Base-by-base conservation (phyloP, 2,113 vertebrate species). In the Semicossyphus pulcher region DNA sequence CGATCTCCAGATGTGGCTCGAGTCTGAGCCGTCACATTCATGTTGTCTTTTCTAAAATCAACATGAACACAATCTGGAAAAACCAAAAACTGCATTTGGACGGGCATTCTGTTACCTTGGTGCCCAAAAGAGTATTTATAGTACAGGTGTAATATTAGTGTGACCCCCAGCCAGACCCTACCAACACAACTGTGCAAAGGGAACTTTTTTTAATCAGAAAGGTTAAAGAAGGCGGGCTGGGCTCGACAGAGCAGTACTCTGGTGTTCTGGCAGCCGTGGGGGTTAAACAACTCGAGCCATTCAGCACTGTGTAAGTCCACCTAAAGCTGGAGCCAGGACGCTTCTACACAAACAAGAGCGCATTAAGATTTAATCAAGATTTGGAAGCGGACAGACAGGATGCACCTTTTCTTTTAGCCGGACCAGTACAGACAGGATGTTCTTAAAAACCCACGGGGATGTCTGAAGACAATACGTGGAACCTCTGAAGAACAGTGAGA, bases 371-470 rank as follows among this genome's bases (percentile, higher is more conserved):
- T 57, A 69, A 49, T 62, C 36, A 32, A 47, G 69, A 47, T 72
- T 58, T 59, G 44, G 36, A 60, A 41, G 45, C 67, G 42, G 64
- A 53, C 72, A 42, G 64, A 81, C 83, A 81, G 88, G 89, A 92
- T 85, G 65, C 51, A 25, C 49, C 65, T 67, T 37, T 86, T 87
- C 69, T 85, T 78, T 57, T 41, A 58, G 25, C 44, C 56, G 32
- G 68, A 72, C n/a, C 25, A 71, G 57, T 54, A 39, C 59, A 56
- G 53, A 29, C 81, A 80, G 91, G 87, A 91, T 86, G 72, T 89
- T 72, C 74, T 64, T 60, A 74, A 77, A 79, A 39, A 54, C 72
- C 36, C 25, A 28, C 49, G 47, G 70, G 80, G 77, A 83, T 69
- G 69, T 74, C 32, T 54, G 42, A 10, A 51, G 51, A 51, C 20